phyloP scores from a whole-genome alignment of 2,888 invertebrate genomes.

The Metacarcinus magister region DNA sequence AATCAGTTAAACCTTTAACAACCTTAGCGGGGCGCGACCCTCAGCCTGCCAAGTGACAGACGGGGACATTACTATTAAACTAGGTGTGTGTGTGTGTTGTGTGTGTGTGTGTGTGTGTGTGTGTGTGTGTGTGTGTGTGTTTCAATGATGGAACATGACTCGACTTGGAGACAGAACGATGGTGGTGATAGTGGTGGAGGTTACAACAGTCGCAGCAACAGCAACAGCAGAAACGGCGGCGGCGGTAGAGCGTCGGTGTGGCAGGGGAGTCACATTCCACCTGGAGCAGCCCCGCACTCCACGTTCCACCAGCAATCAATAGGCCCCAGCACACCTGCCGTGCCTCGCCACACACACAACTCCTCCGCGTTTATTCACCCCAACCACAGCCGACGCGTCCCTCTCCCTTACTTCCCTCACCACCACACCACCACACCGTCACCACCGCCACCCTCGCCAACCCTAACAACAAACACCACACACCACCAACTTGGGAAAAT shows the following conservation, averaged over 20 bases:
- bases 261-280: constrained; percentile 27
- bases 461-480: background rate
- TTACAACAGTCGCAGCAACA: too few species aligned
- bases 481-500: background rate
- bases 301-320: constrained; percentile 36
- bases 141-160: too few species aligned
- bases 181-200: background rate
- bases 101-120: too few species aligned
- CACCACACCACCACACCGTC: background rate
- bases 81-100: too few species aligned
- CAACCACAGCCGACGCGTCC: background rate
- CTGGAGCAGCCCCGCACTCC: constrained; percentile 18
- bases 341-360: constrained; percentile 38
- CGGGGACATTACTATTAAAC: too few species aligned
- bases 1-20: too few species aligned
- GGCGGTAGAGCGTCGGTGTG: background rate
- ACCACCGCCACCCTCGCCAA: background rate
- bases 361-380: constrained; percentile 12
- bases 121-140: too few species aligned
- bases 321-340: constrained; percentile 22
- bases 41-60: too few species aligned
- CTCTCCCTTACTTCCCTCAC: background rate
- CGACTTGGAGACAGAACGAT: background rate
- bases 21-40: too few species aligned
- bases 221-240: too few species aligned